Evolutionary conservation across 2,113 vertebrate genomes (phyloP).

Genomic region (Cygnus buccinator): DNA sequence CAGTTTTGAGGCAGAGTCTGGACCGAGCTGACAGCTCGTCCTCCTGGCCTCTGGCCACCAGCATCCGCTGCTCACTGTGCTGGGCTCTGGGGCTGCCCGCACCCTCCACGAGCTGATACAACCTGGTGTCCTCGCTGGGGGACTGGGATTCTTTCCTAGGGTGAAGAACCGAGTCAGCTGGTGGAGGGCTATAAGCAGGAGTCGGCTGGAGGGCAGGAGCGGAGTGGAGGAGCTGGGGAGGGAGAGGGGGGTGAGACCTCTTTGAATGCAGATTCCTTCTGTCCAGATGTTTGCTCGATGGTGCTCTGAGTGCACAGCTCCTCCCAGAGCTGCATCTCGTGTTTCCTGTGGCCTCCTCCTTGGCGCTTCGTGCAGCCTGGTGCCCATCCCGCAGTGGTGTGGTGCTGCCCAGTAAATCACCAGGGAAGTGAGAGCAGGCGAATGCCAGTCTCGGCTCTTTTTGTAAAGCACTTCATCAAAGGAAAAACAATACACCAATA

Average conservation of each 20-base stretch:
- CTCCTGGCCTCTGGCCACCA: neutral
- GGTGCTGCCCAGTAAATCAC: neutral
- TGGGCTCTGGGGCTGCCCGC: rapidly evolving
- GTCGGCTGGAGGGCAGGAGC: neutral
- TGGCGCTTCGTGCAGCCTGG: rapidly evolving
- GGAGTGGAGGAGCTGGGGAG: neutral
- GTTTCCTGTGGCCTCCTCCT: neutral
- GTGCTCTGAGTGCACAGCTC: rapidly evolving
- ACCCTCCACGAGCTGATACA: neutral
- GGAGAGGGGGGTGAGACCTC: neutral
- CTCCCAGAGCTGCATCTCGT: neutral
- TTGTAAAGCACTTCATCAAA: neutral
- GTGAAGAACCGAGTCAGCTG: neutral
- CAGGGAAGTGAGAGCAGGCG: neutral
- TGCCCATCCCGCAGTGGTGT: neutral
- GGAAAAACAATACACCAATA: neutral
- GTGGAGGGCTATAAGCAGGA: neutral
- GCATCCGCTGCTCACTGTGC: rapidly evolving
- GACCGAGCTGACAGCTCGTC: neutral
- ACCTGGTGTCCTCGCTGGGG: rapidly evolving
- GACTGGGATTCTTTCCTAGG: neutral
- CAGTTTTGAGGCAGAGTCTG: neutral
- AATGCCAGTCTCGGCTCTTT: neutral
- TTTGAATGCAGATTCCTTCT: rapidly evolving
- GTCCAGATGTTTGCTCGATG: rapidly evolving